A percentile compares a stretch with the other conserved stretches of the same genome.
Conservation (phyloP, 2,113 vertebrate genomes). For the Sinocyclocheilus anshuiensis region DNA sequence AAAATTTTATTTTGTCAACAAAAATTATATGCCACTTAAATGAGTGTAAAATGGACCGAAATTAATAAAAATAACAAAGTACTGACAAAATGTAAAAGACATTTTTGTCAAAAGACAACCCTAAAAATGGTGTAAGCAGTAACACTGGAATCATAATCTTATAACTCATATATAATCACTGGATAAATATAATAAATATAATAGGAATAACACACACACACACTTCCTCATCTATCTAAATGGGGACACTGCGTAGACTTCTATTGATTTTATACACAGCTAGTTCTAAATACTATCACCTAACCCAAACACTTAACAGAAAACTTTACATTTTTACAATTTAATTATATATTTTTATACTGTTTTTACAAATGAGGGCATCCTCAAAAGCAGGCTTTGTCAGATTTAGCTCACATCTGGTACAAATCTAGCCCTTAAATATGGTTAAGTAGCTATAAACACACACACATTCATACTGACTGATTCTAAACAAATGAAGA, state of each 20-base stretch:
- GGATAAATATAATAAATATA: background rate
- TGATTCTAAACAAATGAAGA: background rate
- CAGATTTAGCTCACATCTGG: background rate
- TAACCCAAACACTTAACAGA: background rate
- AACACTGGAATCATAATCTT: background rate
- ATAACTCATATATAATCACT: too few species aligned
- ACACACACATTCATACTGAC: background rate
- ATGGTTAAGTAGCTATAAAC: background rate
- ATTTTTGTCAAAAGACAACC: background rate
- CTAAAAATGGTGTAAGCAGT: background rate
- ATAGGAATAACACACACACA: too few species aligned
- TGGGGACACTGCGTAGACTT: too few species aligned
- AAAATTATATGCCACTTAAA: background rate
- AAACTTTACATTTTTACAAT: too few species aligned
- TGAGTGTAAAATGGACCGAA: background rate
- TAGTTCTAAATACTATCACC: background rate
- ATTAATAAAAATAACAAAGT: too few species aligned
- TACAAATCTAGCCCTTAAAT: background rate
- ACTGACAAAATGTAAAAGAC: background rate
- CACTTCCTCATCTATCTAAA: too few species aligned
- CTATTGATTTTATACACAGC: too few species aligned
- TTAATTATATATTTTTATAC: too few species aligned
- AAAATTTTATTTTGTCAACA: background rate
- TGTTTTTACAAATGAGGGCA: too few species aligned
- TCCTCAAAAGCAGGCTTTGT: background rate